Evolutionary conservation across 1,140 invertebrate species (phyloP).

Genomic region (Colletes gigas): DNA sequence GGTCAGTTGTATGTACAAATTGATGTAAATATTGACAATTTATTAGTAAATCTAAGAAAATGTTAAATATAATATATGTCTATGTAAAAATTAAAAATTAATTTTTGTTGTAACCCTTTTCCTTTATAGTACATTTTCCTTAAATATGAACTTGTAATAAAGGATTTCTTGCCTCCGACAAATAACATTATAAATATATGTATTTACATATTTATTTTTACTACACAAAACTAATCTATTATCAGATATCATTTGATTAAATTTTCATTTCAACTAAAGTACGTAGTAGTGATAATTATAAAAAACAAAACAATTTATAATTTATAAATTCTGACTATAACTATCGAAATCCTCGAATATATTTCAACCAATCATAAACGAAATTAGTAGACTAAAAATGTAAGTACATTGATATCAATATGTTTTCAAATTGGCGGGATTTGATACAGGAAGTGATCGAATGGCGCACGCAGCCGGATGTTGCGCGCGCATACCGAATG

Average conservation of each 20-base stretch:
- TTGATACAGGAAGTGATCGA: conserved; percentile 41
- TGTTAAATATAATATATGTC: conserved; percentile 58
- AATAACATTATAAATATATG: neutral
- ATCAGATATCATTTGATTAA: too few relatives aligned
- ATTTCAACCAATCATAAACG: too few relatives aligned
- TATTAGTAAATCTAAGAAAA: conserved; percentile 56
- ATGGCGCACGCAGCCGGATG: conserved; percentile 53
- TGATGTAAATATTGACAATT: conserved; percentile 48
- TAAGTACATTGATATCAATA: neutral
- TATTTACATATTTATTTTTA: neutral
- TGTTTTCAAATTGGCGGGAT: conserved; percentile 44
- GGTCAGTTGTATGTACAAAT: conserved; percentile 28
- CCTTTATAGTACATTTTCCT: neutral
- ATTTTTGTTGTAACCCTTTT: neutral
- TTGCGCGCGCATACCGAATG: conserved; percentile 62
- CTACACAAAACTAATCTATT: neutral
- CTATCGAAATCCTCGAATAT: too few relatives aligned
- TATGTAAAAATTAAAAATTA: conserved; percentile 25
- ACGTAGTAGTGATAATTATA: too few relatives aligned
- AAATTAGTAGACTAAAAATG: neutral
- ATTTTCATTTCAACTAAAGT: too few relatives aligned
- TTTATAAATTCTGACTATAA: too few relatives aligned
- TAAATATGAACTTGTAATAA: neutral
- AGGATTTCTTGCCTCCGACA: neutral
- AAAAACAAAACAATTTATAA: too few relatives aligned